Conservation (phyloP, 2,888 invertebrate species). For the Parapristionchus giblindavisi region DNA sequence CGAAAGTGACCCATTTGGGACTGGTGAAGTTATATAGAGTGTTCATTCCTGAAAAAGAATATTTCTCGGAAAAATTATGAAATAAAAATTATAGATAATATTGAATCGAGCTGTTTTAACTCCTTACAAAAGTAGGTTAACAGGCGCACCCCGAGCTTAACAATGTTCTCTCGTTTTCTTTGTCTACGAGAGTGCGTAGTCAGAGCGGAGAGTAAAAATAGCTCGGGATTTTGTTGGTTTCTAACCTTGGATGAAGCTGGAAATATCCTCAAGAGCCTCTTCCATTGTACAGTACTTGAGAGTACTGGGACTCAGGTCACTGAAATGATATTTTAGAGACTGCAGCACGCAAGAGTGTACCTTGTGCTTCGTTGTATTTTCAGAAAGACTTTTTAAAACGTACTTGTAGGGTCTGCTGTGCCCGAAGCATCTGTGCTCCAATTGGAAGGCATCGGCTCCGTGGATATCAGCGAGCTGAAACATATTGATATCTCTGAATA, state of each 20-base stretch:
- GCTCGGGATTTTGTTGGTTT: too few species aligned
- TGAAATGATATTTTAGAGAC: slow-evolving; percentile 71
- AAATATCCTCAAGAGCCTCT: slow-evolving; percentile 81
- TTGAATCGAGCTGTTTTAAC: too few species aligned
- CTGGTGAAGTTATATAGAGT: slow-evolving; percentile 54
- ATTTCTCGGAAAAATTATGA: too few species aligned
- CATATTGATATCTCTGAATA: background rate
- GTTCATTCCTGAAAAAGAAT: too few species aligned
- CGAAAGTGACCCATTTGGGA: slow-evolving; percentile 88
- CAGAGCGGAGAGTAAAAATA: too few species aligned
- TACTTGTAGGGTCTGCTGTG: slow-evolving; percentile 49
- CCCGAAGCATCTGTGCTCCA: slow-evolving; percentile 66
- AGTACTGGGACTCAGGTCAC: slow-evolving; percentile 84
- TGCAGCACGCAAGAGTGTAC: too few species aligned
- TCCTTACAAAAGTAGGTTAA: too few species aligned
- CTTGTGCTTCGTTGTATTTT: too few species aligned
- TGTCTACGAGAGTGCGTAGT: too few species aligned
- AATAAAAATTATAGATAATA: too few species aligned
- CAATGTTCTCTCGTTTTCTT: too few species aligned
- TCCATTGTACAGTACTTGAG: slow-evolving; percentile 79
- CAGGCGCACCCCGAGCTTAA: too few species aligned
- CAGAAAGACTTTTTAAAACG: background rate
- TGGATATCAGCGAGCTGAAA: slow-evolving; percentile 53
- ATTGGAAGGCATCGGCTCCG: slow-evolving; percentile 57
- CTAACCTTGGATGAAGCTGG: slow-evolving; percentile 82